Evolutionary conservation across 2,113 vertebrate genomes (phyloP).

Genomic region (Pardalotus punctatus): DNA sequence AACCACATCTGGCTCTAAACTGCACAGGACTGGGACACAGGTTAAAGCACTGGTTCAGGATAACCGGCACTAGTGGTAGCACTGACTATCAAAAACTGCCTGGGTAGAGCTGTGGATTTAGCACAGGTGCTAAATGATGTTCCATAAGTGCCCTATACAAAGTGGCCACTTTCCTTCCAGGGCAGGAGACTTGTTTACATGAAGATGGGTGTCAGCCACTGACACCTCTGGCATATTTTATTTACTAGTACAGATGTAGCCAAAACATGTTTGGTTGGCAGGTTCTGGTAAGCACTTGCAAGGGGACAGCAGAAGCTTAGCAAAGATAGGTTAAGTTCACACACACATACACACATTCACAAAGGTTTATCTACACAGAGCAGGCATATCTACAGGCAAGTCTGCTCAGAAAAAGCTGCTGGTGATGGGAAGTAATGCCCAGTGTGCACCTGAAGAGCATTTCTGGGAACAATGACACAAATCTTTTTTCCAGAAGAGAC

Average conservation of each 20-base stretch:
- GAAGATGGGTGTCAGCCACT: neutral
- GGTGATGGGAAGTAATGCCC: neutral
- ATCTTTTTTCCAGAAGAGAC: neutral
- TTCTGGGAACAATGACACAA: neutral
- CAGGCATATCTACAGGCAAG: neutral
- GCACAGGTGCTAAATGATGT: neutral
- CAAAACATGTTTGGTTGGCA: neutral
- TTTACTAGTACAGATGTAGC: neutral
- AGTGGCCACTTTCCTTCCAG: neutral
- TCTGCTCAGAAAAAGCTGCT: neutral
- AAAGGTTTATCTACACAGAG: neutral
- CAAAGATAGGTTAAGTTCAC: neutral
- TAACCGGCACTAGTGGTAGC: neutral
- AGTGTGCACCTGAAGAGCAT: neutral
- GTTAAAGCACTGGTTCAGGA: neutral
- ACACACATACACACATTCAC: neutral
- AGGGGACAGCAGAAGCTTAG: neutral
- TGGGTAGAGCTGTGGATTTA: neutral
- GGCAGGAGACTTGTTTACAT: neutral
- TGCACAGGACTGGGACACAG: too few relatives aligned
- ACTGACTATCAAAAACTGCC: neutral
- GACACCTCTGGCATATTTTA: neutral
- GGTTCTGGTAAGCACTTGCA: neutral
- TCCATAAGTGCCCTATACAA: accelerated
- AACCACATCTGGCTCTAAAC: neutral